These are phyloP conservation scores for Actenoides hombroni DNA, from an alignment of 2,113 vertebrate genomes.

Conservation along the genomic window DNA sequence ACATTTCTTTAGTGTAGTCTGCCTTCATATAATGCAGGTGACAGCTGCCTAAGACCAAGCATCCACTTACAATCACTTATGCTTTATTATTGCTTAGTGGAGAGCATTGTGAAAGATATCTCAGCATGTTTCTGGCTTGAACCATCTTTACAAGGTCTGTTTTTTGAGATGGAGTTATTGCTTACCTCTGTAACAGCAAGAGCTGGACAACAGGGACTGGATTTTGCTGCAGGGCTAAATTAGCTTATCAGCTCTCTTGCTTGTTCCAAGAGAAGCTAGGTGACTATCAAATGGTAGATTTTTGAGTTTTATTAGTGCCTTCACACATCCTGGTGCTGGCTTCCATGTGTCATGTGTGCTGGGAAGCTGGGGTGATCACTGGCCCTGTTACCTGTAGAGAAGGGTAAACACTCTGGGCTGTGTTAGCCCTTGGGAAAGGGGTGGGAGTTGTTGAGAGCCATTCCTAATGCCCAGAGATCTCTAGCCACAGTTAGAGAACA, in stretches of 20 bases:
- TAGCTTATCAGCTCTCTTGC: neutral
- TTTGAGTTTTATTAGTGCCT: neutral
- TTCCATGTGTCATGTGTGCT: accelerated
- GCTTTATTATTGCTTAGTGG: neutral
- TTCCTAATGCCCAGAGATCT: neutral
- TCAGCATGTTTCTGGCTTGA: neutral
- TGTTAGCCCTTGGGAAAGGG: neutral
- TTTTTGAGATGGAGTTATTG: neutral
- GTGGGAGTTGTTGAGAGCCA: accelerated
- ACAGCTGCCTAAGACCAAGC: neutral
- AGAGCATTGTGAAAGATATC: neutral
- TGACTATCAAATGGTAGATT: neutral
- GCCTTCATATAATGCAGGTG: neutral
- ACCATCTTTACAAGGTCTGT: neutral
- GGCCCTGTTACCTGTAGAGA: neutral
- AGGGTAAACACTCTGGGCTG: no score
- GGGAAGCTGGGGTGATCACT: neutral
- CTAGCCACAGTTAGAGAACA: neutral
- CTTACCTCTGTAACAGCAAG: neutral
- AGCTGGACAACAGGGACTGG: neutral
- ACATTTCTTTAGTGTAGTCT: neutral
- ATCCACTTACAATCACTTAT: neutral
- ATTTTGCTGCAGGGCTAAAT: neutral
- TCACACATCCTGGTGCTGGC: neutral
- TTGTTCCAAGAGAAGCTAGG: neutral